Evolutionary conservation across 2,888 invertebrate species (phyloP).

Genomic region (Dryomyza anilis): DNA sequence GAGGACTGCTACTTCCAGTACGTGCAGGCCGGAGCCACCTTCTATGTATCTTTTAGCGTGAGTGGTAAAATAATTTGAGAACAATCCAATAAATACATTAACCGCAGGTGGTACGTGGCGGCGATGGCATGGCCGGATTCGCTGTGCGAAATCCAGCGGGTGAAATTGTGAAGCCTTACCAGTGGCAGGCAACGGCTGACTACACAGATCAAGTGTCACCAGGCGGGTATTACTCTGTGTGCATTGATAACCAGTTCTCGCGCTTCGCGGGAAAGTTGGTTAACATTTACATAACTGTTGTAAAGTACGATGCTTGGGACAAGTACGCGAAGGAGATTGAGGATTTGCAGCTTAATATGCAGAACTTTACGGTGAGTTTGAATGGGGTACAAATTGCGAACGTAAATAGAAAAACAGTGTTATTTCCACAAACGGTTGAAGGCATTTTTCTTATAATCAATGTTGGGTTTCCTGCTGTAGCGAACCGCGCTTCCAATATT

Average conservation of each 20-base stretch:
- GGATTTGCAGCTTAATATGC: slow-evolving; percentile 83
- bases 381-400: too few relatives aligned
- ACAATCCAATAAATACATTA: slow-evolving; percentile 24
- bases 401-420: too few relatives aligned
- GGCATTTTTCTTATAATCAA: too few relatives aligned
- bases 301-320: slow-evolving; percentile 92
- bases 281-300: slow-evolving; percentile 88
- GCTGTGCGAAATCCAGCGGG: slow-evolving; percentile 86
- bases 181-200: slow-evolving; percentile 87
- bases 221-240: slow-evolving; percentile 88
- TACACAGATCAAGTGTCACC: slow-evolving; percentile 82
- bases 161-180: slow-evolving; percentile 84
- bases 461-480: too few relatives aligned
- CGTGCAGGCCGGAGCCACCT: slow-evolving; percentile 88
- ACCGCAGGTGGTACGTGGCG: slow-evolving; percentile 83
- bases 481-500: too few relatives aligned
- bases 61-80: slow-evolving; percentile 38
- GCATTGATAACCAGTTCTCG: slow-evolving; percentile 92
- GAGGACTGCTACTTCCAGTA: slow-evolving; percentile 96
- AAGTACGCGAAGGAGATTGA: slow-evolving; percentile 88
- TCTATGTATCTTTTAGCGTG: slow-evolving; percentile 94
- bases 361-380: slow-evolving; percentile 84
- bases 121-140: slow-evolving; percentile 93
- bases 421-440: too few relatives aligned
- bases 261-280: slow-evolving; percentile 88